Conservation (phyloP, 1,140 invertebrate genomes). For the Caerostris darwini region DNA sequence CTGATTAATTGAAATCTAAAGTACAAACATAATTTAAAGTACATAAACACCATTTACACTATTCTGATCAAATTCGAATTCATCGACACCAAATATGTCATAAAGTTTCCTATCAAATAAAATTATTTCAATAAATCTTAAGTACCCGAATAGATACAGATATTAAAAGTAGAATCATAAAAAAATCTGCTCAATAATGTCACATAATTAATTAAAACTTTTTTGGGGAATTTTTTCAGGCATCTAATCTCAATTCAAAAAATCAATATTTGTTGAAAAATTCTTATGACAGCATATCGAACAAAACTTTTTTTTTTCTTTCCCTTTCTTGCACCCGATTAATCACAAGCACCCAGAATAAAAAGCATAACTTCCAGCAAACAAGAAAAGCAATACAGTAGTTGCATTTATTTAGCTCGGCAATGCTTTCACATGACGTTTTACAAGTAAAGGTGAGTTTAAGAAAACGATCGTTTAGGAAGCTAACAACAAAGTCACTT, state of each 20-base stretch:
- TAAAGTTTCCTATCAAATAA: too few relatives aligned
- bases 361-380: background rate
- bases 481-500: constrained; percentile 24
- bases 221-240: background rate
- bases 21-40: too few relatives aligned
- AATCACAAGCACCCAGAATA: background rate
- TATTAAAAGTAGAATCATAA: too few relatives aligned
- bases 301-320: background rate
- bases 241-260: background rate
- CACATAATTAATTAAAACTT: too few relatives aligned
- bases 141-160: too few relatives aligned
- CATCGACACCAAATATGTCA: too few relatives aligned
- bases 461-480: background rate
- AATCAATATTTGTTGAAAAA: background rate
- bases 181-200: too few relatives aligned
- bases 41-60: too few relatives aligned
- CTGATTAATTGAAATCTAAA: too few relatives aligned
- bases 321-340: background rate
- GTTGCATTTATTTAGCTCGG: background rate
- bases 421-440: background rate
- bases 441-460: background rate
- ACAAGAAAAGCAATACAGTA: background rate
- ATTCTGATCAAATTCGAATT: too few relatives aligned
- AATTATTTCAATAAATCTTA: too few relatives aligned
- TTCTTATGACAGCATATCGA: background rate